Evolutionary conservation across 2,113 vertebrate genomes (phyloP), one percentile per base, ranked within the genome.

Genomic region (Rhegmatorhina hoffmannsi): DNA sequence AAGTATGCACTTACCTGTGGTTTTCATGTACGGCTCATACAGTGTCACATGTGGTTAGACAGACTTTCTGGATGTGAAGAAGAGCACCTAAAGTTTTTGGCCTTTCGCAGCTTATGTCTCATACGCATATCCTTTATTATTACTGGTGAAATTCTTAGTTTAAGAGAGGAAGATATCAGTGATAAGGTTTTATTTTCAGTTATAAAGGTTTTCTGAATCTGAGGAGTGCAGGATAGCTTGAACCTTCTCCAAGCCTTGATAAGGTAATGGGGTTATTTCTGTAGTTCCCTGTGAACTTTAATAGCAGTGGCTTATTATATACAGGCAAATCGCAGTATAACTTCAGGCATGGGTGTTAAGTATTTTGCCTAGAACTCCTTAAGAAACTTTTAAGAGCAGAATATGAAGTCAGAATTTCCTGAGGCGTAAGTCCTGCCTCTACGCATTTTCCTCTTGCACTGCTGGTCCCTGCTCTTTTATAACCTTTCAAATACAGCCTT

Each of bases 21-120:
- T 81, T 77, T 63, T 62, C 38, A n/a, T 0, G 1, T 69, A 5
- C 12, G 29, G 13, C 55, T 94, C 0, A 0, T 55, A 10, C 46
- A 8, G 38, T 34, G 5, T 79, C 26, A 16, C 0, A 0, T 23
- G 26, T 56, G n/a, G 11, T 75, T 70, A 25, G 52, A 11, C 11
- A 21, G 7, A 18, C 40, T 10, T 66, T 26, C 46, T 3, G 1
- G 19, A 24, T 36, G 26, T 1, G 2, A 49, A 53, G 49, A 28
- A 47, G 14, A 52, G 17, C 20, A 21, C 38, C 38, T 83, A 33
- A 60, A 79, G 34, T 40, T 20, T 8, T 38, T 47, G 43, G 4
- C 50, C 1, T 0, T 66, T 53, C 36, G 5, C 66, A 53, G 21
- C 34, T 59, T 43, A 68, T 13, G n/a, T 67, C 14, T 5, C 26